These are phyloP conservation scores for Eudasyphora cyanicolor DNA, from an alignment of 2,888 invertebrate genomes.

Conservation along the genomic window DNA sequence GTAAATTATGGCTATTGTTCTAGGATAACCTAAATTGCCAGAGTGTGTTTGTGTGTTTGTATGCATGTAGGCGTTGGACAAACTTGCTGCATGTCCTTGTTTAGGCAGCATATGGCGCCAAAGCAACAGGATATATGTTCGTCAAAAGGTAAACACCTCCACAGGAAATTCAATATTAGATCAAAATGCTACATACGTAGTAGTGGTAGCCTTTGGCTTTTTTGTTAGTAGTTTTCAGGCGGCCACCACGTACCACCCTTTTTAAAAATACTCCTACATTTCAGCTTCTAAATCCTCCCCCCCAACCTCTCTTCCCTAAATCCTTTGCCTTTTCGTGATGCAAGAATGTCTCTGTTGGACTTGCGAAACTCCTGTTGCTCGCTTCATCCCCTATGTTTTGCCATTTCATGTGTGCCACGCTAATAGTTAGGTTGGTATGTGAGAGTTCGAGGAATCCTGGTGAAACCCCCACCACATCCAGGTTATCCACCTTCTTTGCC, in stretches of 20 bases:
- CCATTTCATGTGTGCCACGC: background rate
- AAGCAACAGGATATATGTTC: conserved; percentile 66
- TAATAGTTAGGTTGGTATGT: background rate
- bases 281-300: background rate
- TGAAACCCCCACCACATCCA: background rate
- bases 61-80: background rate
- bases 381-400: background rate
- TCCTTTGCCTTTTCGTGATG: background rate
- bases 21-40: conserved; percentile 16
- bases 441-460: background rate
- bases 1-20: conserved; percentile 19
- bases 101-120: conserved; percentile 51
- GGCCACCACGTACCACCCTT: background rate
- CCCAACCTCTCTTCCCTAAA: background rate
- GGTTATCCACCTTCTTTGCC: background rate
- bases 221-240: conserved; percentile 22
- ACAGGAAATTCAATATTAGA: conserved; percentile 73
- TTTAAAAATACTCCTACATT: background rate
- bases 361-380: background rate
- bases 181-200: too few species aligned
- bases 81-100: conserved; percentile 49
- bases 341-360: background rate
- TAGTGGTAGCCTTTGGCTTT: conserved; percentile 69
- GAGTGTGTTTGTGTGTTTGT: background rate
- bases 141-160: conserved; percentile 68